A percentile compares a stretch with the other conserved stretches of the same genome.
Evolutionary conservation across 92 coral and sea anemone genomes (phyloP).

Genomic region (Epizoanthus scotinus): DNA sequence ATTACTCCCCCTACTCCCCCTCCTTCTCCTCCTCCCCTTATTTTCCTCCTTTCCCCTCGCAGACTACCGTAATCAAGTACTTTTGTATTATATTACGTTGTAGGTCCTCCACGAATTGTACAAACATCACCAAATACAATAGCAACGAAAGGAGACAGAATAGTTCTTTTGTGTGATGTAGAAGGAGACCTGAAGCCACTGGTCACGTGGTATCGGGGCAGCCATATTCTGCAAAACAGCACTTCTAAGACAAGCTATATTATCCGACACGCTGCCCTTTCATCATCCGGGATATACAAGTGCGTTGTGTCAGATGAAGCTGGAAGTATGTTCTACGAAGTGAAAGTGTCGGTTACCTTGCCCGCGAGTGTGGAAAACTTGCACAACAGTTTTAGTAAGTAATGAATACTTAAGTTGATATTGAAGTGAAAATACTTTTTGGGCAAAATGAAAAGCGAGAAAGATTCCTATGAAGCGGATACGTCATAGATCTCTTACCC

Average conservation of each 20-base stretch:
- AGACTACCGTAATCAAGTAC: neutral
- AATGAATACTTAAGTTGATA: neutral
- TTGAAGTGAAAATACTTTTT: too few relatives aligned
- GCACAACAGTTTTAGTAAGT: conserved; percentile 16
- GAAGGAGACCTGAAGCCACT: conserved; percentile 38
- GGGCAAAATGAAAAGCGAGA: too few relatives aligned
- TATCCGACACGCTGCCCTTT: conserved; percentile 6
- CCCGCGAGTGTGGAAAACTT: neutral
- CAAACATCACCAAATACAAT: conserved; percentile 28
- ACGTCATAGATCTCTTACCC: too few relatives aligned
- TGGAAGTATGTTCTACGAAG: conserved; percentile 21
- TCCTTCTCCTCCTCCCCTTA: too few relatives aligned
- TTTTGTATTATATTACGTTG: neutral
- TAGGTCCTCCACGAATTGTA: conserved; percentile 29
- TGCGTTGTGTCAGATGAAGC: conserved; percentile 10
- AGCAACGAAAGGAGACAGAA: conserved; percentile 4
- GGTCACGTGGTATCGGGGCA: conserved; percentile 25
- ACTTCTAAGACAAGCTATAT: conserved; percentile 28
- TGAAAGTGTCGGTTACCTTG: conserved; percentile 20
- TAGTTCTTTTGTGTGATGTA: conserved; percentile 32
- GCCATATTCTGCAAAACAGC: conserved; percentile 10
- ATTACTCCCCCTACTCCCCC: too few relatives aligned
- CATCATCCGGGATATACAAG: conserved; percentile 10
- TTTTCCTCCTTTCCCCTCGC: too few relatives aligned
- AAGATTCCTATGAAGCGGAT: too few relatives aligned